Evolutionary conservation across 2,113 vertebrate species (phyloP), one percentile per base, ranked within the genome.

Genomic region (Embiotoca jacksoni): DNA sequence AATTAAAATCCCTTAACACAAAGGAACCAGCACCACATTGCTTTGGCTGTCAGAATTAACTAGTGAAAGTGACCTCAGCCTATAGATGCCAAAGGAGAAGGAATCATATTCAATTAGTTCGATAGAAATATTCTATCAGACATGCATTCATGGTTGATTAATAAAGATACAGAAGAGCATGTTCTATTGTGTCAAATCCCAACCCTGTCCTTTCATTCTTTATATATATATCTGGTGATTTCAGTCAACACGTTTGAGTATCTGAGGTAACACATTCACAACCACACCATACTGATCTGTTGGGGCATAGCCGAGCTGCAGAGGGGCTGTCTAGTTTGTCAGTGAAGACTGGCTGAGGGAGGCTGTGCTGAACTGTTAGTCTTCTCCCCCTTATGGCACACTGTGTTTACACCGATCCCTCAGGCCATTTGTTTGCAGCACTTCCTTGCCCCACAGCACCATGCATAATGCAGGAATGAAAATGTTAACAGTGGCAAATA

Each of bases 401-500:
- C 82, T 85, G 90, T 92, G 93, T 94, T 93, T 94, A 94, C 85
- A 88, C 87, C 78, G 82, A 89, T 91, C 91, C 94, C 91, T 86
- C 83, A 87, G 92, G 94, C 92, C 93, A 93, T 95, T 94, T 95
- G 94, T 95, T 95, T 95, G 94, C 93, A 83, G 92, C 93, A 90
- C 89, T 93, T 94, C 90, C 89, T 92, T 92, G 90, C 92, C 93
- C 91, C 91, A 87, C 90, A 93, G 93, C 91, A 88, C 89, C 92
- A 95, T 95, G 92, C 94, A 95, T 95, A 93, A 95, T 94, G 93
- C 92, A 94, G 82, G 92, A 90, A 93, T 91, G 92, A 94, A 95
- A 95, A 95, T 95, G 94, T 95, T 95, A 95, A 95, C 95, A 94
- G 93, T 93, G 92, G 93, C 94, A 94, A 94, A 95, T 94, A 95